Percentiles rank a stretch among this genome's conserved stretches.
These are phyloP conservation scores for Chironex yamaguchii DNA, from an alignment of 30 jellyfish, hydroid and myxozoan species.

Conservation along the genomic window DNA sequence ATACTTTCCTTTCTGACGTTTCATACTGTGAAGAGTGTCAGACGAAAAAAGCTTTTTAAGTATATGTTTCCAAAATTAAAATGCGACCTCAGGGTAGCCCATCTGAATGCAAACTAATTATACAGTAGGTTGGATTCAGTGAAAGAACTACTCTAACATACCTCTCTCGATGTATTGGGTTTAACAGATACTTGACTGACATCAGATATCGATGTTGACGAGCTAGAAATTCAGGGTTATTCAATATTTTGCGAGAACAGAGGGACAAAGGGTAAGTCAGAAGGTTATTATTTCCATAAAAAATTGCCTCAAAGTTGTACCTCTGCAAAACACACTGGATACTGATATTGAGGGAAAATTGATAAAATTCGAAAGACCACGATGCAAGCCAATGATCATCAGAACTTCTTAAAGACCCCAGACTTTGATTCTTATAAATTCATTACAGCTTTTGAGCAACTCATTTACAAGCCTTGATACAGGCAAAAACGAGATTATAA, in stretches of 20 bases:
- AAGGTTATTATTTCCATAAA: slow-evolving; percentile 57
- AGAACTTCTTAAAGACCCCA: slow-evolving; percentile 52
- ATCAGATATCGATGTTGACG: no score
- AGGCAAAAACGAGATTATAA: slow-evolving; percentile 29
- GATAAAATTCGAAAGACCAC: slow-evolving; percentile 58
- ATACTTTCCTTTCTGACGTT: no score
- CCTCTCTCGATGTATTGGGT: no score
- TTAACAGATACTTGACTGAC: no score
- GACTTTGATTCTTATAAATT: slow-evolving; percentile 26
- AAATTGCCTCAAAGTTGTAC: slow-evolving; percentile 44
- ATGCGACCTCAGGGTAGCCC: slow-evolving; percentile 48
- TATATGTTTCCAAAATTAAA: slow-evolving; percentile 35
- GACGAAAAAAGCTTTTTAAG: no score
- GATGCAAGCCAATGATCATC: slow-evolving; percentile 63
- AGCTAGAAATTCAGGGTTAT: no score
- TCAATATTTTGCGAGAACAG: no score
- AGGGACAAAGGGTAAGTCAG: neutral
- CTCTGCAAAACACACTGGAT: slow-evolving; percentile 64
- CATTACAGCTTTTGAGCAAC: slow-evolving; percentile 45
- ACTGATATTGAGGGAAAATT: slow-evolving; percentile 72
- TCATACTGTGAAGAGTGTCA: no score
- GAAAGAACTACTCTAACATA: slow-evolving; percentile 28
- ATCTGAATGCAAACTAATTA: slow-evolving; percentile 26
- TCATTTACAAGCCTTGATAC: slow-evolving; percentile 56
- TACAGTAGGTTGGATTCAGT: slow-evolving; percentile 33